phyloP scores from a whole-genome alignment of 2,113 vertebrate genomes.

The Larimichthys polyactis region DNA sequence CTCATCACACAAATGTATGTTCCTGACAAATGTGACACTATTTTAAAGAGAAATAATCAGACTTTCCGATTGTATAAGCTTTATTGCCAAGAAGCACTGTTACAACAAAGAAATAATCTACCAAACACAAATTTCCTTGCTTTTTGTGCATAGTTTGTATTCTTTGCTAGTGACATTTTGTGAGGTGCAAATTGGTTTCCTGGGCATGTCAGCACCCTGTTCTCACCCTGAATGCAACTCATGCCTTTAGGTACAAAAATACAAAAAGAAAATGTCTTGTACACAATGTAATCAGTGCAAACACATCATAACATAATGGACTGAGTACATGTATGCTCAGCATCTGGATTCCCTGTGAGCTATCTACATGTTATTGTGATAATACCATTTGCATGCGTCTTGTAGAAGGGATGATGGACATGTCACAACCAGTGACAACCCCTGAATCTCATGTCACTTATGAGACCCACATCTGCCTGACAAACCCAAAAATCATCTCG shows the following conservation, averaged over 20 bases:
- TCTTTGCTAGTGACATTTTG: background rate
- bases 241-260: background rate
- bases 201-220: background rate
- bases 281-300: background rate
- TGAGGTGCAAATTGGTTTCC: background rate
- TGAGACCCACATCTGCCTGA: constrained; percentile 3
- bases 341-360: background rate
- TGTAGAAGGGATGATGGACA: background rate
- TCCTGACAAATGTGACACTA: no score
- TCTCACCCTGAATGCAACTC: background rate
- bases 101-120: no score
- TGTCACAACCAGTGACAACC: constrained; percentile 13
- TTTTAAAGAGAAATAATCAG: no score
- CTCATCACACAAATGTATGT: no score
- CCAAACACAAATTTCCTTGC: no score
- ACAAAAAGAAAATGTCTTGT: background rate
- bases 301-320: background rate
- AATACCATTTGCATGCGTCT: constrained; percentile 31
- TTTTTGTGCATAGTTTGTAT: no score
- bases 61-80: no score
- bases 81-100: no score
- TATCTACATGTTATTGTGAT: background rate
- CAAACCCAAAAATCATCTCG: constrained; percentile 30
- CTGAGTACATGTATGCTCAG: background rate
- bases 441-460: constrained; percentile 16